Evolutionary conservation across 2,797 vertebrate species (phyloP).

Genomic region (Clarias platycephalus): DNA sequence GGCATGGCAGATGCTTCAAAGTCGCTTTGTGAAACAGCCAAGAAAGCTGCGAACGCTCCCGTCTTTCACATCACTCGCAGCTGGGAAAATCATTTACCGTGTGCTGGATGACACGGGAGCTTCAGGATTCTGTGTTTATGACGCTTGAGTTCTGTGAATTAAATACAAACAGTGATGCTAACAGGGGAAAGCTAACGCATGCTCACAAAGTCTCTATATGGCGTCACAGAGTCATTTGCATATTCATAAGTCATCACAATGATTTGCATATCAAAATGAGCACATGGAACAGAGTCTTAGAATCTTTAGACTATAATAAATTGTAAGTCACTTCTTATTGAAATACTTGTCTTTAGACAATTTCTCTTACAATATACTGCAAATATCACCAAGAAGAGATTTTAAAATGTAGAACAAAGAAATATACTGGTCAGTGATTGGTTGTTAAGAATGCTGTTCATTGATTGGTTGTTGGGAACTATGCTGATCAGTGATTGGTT

Average conservation of each 20-base stretch:
- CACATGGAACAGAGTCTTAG: background rate
- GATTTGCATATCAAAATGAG: background rate
- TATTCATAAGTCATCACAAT: background rate
- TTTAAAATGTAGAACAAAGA: background rate
- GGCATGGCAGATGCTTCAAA: conserved; percentile 78
- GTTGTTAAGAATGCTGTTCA: background rate
- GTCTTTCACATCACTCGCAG: conserved; percentile 76
- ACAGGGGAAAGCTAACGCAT: background rate
- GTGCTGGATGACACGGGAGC: conserved; percentile 59
- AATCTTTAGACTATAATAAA: background rate
- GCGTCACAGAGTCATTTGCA: background rate
- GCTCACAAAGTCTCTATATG: background rate
- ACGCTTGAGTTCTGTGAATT: background rate
- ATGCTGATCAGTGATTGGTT: background rate
- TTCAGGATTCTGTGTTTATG: conserved; percentile 32
- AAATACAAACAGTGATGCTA: background rate
- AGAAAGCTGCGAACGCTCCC: conserved; percentile 59
- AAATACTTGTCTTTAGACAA: background rate
- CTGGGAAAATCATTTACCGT: conserved; percentile 71
- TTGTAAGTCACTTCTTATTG: background rate
- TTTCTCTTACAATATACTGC: background rate
- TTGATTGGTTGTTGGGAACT: background rate
- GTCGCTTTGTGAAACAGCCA: conserved; percentile 73
- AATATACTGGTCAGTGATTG: background rate
- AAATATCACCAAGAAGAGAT: background rate